Evolutionary conservation across 2,888 invertebrate genomes (phyloP).

Genomic region (Eristalinus sepulchralis): DNA sequence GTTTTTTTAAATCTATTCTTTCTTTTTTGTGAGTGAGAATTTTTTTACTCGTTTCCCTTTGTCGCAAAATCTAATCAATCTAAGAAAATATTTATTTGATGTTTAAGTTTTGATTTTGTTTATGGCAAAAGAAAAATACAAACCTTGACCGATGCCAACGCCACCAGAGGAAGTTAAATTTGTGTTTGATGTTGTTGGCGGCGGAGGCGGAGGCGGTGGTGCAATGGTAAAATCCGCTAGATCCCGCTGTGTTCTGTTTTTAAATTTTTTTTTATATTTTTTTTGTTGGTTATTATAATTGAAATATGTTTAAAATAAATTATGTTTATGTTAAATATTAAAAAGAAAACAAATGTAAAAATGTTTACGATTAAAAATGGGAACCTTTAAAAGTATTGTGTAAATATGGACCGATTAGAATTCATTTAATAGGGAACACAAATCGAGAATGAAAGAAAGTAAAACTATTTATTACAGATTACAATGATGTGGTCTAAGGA

Average conservation of each 20-base stretch:
- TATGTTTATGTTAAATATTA: neutral
- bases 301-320: slow-evolving; percentile 15
- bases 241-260: slow-evolving; percentile 69
- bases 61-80: slow-evolving; percentile 34
- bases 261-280: slow-evolving; percentile 38
- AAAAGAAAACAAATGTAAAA: neutral
- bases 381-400: neutral
- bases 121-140: slow-evolving; percentile 49
- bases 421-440: slow-evolving; percentile 8
- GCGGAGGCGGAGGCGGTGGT: slow-evolving; percentile 62
- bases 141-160: slow-evolving; percentile 69
- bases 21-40: neutral
- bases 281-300: slow-evolving; percentile 50
- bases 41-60: slow-evolving; percentile 61
- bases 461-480: neutral
- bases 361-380: neutral
- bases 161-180: slow-evolving; percentile 60
- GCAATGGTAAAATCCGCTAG: slow-evolving; percentile 64
- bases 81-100: slow-evolving; percentile 18
- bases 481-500: neutral
- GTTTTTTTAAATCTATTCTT: neutral
- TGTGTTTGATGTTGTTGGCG: slow-evolving; percentile 54
- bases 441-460: slow-evolving; percentile 1
- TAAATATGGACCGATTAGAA: neutral
- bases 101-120: neutral